phyloP scores from a whole-genome alignment of 1,140 invertebrate species.

The Drosophila fuyamai region DNA sequence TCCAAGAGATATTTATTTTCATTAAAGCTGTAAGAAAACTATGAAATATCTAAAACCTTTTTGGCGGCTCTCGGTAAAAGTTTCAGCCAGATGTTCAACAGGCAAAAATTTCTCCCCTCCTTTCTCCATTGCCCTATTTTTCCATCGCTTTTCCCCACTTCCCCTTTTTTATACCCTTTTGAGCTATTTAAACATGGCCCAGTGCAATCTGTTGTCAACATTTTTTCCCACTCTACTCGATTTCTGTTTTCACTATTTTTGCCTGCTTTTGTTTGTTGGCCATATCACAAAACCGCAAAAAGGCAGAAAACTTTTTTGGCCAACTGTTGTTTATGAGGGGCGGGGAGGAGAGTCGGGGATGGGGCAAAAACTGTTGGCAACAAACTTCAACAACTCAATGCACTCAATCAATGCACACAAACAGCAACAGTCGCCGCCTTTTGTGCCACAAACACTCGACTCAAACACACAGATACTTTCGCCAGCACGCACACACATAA shows the following conservation, averaged over 20 bases:
- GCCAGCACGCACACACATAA: conserved; percentile 27
- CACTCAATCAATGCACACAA: conserved; percentile 80
- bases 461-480: conserved; percentile 57
- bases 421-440: conserved; percentile 57
- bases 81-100: conserved; percentile 28
- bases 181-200: conserved; percentile 61
- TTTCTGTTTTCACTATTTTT: conserved; percentile 32
- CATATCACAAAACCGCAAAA: conserved; percentile 76
- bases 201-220: conserved; percentile 68
- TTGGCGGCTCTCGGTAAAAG: not conserved
- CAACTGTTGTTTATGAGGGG: conserved; percentile 50
- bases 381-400: conserved; percentile 81
- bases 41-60: not conserved
- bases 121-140: not conserved
- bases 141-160: not conserved
- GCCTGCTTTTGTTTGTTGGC: conserved; percentile 47
- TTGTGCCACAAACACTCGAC: conserved; percentile 73
- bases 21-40: too few species aligned
- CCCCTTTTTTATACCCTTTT: conserved; percentile 12
- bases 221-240: conserved; percentile 39
- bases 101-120: conserved; percentile 9
- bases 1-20: too few species aligned
- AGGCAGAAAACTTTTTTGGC: conserved; percentile 69
- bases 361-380: conserved; percentile 33
- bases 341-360: not conserved